Base-by-base conservation (phyloP, 2,113 vertebrate genomes). In the Pholis gunnellus region DNA sequence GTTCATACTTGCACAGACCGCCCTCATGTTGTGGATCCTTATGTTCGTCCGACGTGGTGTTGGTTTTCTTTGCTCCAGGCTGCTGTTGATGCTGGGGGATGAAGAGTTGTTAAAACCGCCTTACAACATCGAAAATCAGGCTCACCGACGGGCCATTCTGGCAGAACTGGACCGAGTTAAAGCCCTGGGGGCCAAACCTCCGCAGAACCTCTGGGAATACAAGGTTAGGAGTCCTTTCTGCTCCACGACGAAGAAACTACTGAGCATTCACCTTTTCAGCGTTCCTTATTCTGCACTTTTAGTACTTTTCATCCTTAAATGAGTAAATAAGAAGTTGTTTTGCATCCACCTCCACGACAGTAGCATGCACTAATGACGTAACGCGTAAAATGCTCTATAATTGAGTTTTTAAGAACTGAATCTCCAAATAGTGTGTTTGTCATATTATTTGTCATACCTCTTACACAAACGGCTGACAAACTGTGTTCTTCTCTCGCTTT, bases 191-290 rank as follows among this genome's bases (percentile, higher is more conserved):
- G 94, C 97, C 66, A 97, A 98, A 91, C 96, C 97, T 14, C 97
- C 98, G 0, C 97, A 96, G 75, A 97, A 97, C 89, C 96, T 99
- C 66, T 99, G 98, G 98, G 97, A 99, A 85, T 99, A 98, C 84
- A 99, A 98, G 96, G 98, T 98, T 84, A 91, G 50, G 54, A 61
- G 6, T 61, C 27, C 22, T 6, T 4, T 44, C 52, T 59, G 22
- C 40, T 29, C 8, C 42, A 63, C 8, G 1, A 29, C 2, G 18
- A 61, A 2, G 8, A 74, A 63, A 63, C 6, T 0, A 1, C 13
- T 57, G 9, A 72, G 22, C 36, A 27, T 18, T 7, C 7, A 5
- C 36, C 1, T 20, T 42, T 20, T 29, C 22, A 42, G 8, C 9
- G 2, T 14, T 0, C 25, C 15, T 3, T 29, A 6, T 72, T 20